Evolutionary conservation across 2,113 vertebrate genomes (phyloP), one percentile per base, ranked within the genome.

Genomic region (Melanerpes formicivorus): DNA sequence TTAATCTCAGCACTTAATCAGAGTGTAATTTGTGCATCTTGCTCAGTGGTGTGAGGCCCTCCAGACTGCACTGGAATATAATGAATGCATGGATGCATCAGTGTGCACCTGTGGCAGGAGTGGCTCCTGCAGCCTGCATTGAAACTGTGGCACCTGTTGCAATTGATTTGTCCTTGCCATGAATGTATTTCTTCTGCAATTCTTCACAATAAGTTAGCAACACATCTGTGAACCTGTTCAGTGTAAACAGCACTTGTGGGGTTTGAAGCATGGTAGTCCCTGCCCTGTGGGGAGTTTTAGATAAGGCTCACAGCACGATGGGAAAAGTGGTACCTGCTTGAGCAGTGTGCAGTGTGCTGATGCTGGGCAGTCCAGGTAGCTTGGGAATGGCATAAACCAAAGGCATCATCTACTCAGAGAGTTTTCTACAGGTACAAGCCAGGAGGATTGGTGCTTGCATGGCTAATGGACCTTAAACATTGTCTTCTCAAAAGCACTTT

Each of bases 171-270:
- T 65, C 19, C 9, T 23, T 78, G 50, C n/a, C 26, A 11, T 71
- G 74, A 13, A 6, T 56, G 16, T 55, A 55, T 55, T 37, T 58
- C 56, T 48, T 55, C 63, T 8, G 18, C 11, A 22, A 8, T 67
- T 82, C 17, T 48, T 27, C 63, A 48, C 32, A 32, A 32, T 65
- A 64, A 85, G 63, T 90, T 48, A 52, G 34, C 34, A 75, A 9
- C n/a, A 40, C 40, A 32, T 50, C 30, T 48, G 25, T 86, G 87
- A 77, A 56, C 65, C 27, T 5, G 2, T 76, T n/a, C 62, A 37
- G 17, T 48, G 15, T 14, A n/a, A 50, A 50, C 6, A 32, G 30
- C 58, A 8, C 0, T 0, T 55, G 40, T 29, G 7, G 42, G n/a
- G 89, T 89, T 66, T 14, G 46, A 8, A 25, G 10, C 3, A 3